A percentile compares a stretch with the other conserved stretches of the same genome.
These are phyloP conservation scores for Drosophila greeni DNA, from an alignment of 2,888 invertebrate genomes.

Conservation along the genomic window DNA sequence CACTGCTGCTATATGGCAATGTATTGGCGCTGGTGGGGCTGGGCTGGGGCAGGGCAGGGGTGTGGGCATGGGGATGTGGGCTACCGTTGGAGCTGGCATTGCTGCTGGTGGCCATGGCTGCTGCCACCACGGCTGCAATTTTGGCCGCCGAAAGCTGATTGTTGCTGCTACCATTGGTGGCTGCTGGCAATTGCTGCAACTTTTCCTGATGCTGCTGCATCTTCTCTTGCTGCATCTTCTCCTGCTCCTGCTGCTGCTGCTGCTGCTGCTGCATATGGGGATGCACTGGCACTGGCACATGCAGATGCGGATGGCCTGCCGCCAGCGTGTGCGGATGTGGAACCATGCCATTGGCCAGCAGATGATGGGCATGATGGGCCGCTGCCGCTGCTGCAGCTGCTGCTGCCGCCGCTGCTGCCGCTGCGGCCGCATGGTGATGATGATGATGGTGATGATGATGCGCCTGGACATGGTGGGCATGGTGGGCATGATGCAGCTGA, in stretches of 20 bases:
- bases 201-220: slow-evolving; percentile 22
- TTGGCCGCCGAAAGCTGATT: slow-evolving; percentile 55
- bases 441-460: slow-evolving; percentile 47
- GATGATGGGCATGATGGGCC: slow-evolving; percentile 47
- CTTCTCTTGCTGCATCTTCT: slow-evolving; percentile 18
- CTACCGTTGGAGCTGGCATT: slow-evolving; percentile 42
- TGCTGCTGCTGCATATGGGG: slow-evolving; percentile 34
- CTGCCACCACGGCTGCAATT: slow-evolving; percentile 68
- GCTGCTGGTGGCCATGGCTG: slow-evolving; percentile 58
- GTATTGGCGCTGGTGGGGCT: slow-evolving; percentile 49
- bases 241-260: slow-evolving; percentile 31
- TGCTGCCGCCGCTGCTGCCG: slow-evolving; percentile 53
- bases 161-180: slow-evolving; percentile 20
- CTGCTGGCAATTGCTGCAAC: slow-evolving; percentile 13
- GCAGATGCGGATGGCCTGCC: slow-evolving; percentile 56
- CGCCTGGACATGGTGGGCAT: slow-evolving; percentile 47
- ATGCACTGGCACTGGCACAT: slow-evolving; percentile 46
- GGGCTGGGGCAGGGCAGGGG: slow-evolving; percentile 47
- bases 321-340: slow-evolving; percentile 50
- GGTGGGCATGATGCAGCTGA: slow-evolving; percentile 40
- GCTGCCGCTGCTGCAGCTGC: slow-evolving; percentile 43
- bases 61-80: slow-evolving; percentile 55
- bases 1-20: slow-evolving; percentile 41
- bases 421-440: slow-evolving; percentile 34
- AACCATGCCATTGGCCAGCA: slow-evolving; percentile 43